Base-by-base conservation (phyloP, 2,797 vertebrate genomes). In the Sphaeramia orbicularis region DNA sequence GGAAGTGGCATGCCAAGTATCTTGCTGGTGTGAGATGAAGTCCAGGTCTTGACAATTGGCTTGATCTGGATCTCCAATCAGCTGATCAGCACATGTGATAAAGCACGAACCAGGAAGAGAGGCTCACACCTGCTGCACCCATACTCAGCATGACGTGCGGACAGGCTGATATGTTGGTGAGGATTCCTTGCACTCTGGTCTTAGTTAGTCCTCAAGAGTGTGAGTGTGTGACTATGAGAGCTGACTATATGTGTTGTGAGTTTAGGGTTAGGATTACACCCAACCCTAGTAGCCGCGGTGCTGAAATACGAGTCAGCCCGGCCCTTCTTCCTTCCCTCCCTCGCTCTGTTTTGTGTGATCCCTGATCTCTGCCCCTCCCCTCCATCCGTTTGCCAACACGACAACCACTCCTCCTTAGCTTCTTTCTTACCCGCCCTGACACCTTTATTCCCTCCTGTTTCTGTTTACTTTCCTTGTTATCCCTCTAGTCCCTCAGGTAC, bases 261-360 rank as follows among this genome's bases (percentile, higher is more conserved):
- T 79, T 24, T 19, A 76, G 85, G 76, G 91, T 92, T 92, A 92
- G 90, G 87, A 92, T 95, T 94, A 93, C 94, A 84, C 80, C 87
- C 89, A 86, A 82, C 89, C 83, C 49, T 48, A 67, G 78, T 21
- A 84, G 90, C 87, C 74, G 86, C 88, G 80, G 76, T 67, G 66
- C 91, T 90, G 95, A 92, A 96, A 96, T 90, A 86, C n/a, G 94
- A 97, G 94, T 93, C 91, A 90, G 91, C 86, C 81, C 65, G 4
- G 76, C 85, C 86, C 80, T 86, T 74, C 75, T 82, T 83, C 71
- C 43, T 67, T 74, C 65, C 71, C 65, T 87, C 71, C 54, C 69
- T 65, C 43, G 62, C 42, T 73, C 58, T 11, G 45, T 78, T 84
- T 86, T 81, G 71, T 78, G 32, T 44, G 44, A 83, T 80, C 65